These are phyloP conservation scores for Cheilosia urbana DNA, from an alignment of 2,888 invertebrate species.

Conservation along the genomic window DNA sequence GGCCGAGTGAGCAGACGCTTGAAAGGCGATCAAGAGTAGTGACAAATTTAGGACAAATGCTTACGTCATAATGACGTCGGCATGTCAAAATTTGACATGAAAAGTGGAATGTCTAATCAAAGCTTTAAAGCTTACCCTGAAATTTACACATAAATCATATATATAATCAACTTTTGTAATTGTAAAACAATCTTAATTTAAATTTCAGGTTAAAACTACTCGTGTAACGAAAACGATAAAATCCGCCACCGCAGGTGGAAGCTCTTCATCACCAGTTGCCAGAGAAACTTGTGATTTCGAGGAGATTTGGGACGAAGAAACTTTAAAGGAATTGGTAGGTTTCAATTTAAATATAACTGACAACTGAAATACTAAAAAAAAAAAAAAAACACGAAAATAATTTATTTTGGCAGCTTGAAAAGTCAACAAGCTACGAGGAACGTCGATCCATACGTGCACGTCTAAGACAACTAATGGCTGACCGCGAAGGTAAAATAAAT, in stretches of 20 bases:
- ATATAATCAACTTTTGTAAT: no score
- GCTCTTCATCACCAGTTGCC: conserved; percentile 84
- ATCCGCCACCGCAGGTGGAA: conserved; percentile 79
- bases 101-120: no score
- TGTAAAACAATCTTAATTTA: neutral
- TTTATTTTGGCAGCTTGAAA: conserved; percentile 87
- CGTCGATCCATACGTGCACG: conserved; percentile 92
- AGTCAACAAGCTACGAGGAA: conserved; percentile 94
- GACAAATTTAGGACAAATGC: no score
- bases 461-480: conserved; percentile 93
- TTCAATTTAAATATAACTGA: conserved; percentile 64
- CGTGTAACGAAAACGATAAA: conserved; percentile 83
- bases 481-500: conserved; percentile 89
- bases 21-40: no score
- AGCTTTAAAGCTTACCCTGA: no score
- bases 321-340: conserved; percentile 89
- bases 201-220: conserved; percentile 85
- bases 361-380: neutral
- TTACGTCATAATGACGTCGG: no score
- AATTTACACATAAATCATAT: no score
- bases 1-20: no score
- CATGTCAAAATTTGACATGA: no score
- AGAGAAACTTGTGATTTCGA: conserved; percentile 87
- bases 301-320: conserved; percentile 91
- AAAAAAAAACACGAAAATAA: neutral